Base-by-base conservation (phyloP, 1,140 invertebrate species). In the Microvelia longipes region DNA sequence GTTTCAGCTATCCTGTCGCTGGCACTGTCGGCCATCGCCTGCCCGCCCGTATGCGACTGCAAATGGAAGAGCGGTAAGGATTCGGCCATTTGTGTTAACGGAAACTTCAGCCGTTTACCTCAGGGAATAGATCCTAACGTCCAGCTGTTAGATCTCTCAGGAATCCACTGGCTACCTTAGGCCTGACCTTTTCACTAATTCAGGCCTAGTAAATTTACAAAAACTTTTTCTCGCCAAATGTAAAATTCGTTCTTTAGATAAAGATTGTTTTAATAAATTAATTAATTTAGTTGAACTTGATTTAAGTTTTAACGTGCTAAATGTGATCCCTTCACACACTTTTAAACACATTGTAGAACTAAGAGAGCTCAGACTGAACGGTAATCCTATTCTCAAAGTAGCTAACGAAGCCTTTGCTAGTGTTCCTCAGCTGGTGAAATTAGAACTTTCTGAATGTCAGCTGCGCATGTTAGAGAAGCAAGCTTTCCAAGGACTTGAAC, bases 11-110 rank as follows among this genome's bases (percentile, higher is more conserved):
- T 68, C 61, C 28, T 66, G 50, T 60, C 62, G n/a, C 29, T 73
- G 27, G 67, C 64, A n/a, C 60, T 66, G 14, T 68, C 70, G 1
- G 66, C 50, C 50, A 79, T 81, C 72, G 83, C 85, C 73, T 90
- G 88, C 77, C 88, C 88, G 28, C 82, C 82, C 66, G 82, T 85
- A 72, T 92, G 90, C 80, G 87, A 90, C 77, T 92, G 90, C 81
- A 91, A 90, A 78, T 92, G 91, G 91, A 89, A 90, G 77, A 87
- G 85, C 76, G 90, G 90, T 72, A 92, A 92, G 79, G 88, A 91
- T 79, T 89, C 88, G 29, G 90, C 88, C 62, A 83, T 89, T 71
- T 93, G 90, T 80, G 81, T 84, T 68, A 85, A 85, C 76, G 86
- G 87, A 69, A 88, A 88, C 74, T 82, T 92, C 68, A 84, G 84